Evolutionary conservation across 2,113 vertebrate genomes (phyloP).

Genomic region (Rhinolophus ferrumequinum): DNA sequence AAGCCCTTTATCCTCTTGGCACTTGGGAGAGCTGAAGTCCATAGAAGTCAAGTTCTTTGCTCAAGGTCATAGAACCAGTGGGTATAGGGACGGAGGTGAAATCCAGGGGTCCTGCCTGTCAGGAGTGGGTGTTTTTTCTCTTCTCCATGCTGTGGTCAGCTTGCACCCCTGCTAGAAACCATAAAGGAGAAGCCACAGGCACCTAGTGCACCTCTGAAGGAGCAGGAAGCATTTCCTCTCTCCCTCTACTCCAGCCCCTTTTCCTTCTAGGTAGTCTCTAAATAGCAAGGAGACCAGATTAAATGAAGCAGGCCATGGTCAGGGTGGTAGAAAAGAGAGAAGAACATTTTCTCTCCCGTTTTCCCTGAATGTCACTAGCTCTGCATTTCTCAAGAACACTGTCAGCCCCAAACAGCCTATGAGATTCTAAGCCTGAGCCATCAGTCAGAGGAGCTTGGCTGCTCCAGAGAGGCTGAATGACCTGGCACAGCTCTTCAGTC

Average conservation of each 20-base stretch:
- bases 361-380: neutral
- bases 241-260: neutral
- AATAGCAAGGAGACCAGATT: neutral
- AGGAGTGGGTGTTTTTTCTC: neutral
- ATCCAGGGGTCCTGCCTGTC: neutral
- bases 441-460: neutral
- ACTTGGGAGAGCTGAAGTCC: constrained; percentile 46
- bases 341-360: neutral
- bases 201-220: neutral
- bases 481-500: neutral
- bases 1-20: neutral
- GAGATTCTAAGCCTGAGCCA: neutral
- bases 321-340: neutral
- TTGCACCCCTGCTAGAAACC: neutral
- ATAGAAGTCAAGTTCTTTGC: neutral
- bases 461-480: neutral
- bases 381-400: neutral
- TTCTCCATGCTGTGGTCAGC: neutral
- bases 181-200: neutral
- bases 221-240: neutral
- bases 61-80: neutral
- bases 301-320: neutral
- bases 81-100: neutral
- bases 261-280: neutral
- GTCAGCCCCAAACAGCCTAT: neutral